Percentiles rank a stretch among this genome's conserved stretches.
phyloP scores from a whole-genome alignment of 2,113 vertebrate species.

The Actinemys pallida region DNA sequence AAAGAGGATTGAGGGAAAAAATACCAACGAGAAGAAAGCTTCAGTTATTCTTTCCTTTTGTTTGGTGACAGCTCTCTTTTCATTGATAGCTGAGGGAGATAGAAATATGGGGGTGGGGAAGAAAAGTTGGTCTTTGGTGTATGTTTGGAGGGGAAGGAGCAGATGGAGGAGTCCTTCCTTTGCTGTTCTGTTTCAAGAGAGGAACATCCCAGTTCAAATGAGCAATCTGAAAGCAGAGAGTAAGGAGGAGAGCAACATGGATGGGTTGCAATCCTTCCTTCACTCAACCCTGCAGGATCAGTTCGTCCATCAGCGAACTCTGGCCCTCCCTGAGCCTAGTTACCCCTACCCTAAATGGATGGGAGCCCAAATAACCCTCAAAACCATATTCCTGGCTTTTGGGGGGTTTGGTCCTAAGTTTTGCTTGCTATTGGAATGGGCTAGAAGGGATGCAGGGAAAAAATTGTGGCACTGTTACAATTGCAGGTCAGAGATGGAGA shows the following conservation, averaged over 20 bases:
- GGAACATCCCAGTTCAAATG: not conserved
- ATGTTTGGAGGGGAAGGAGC: not conserved
- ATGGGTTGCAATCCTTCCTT: not conserved
- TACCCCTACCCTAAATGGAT: not conserved
- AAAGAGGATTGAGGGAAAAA: not conserved
- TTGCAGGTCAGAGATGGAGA: not conserved
- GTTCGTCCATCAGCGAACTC: not conserved
- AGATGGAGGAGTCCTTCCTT: not conserved
- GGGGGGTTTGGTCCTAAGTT: not conserved
- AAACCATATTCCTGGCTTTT: not conserved
- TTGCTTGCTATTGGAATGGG: not conserved
- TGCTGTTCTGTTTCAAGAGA: not conserved
- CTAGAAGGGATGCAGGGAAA: not conserved
- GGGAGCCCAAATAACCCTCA: not conserved
- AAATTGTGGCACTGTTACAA: conserved; percentile 12
- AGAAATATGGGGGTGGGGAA: not conserved
- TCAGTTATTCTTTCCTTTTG: not conserved
- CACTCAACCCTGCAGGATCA: not conserved
- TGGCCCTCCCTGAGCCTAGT: not conserved
- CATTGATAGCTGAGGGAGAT: not conserved
- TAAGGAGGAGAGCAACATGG: not conserved
- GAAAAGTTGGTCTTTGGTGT: not conserved
- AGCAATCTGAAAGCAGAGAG: not conserved
- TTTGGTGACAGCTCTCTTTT: not conserved
- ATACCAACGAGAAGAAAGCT: not conserved